Evolutionary conservation across 2,797 vertebrate species (phyloP), one percentile per base, ranked within the genome.

Genomic region (Pitangus sulphuratus): DNA sequence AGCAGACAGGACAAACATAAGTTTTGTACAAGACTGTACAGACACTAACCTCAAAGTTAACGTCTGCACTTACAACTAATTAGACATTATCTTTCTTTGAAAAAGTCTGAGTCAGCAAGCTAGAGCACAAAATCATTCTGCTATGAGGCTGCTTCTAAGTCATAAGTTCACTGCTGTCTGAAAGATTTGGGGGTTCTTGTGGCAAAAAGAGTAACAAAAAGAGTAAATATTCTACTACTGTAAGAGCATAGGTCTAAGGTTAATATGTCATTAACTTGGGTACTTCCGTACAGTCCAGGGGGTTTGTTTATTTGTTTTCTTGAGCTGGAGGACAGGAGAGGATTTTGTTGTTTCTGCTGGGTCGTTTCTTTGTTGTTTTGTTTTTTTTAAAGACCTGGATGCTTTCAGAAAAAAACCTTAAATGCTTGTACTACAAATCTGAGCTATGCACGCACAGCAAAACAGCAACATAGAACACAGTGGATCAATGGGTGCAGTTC

Each of bases 331-430:
- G 7, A 16, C 28, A 30, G 5, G 17, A 84, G 2, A 81, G 16
- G 14, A 30, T 62, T 77, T 35, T 61, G 10, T 70, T 60, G 14
- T 17, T 47, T 31, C 15, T 51, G 9, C 5, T 82, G 7, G 1
- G 6, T 26, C 70, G 9, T 12, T 57, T 82, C 25, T 69, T 9
- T 6, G 5, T 4, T 39, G 4, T 4, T 39, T 39, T 5, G 37
- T 16, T 45, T 25, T 24, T 62, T 44, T 40, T 6, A 3, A 30
- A 61, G 15, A 31, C 2, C 0, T 2, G 0, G 11, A 3, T 2
- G 24, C 37, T 39, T 42, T 12, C 21, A 69, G 12, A 53, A 77
- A 79, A 26, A 20, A 53, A 60, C 2, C 6, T 64, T 14, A 44
- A 37, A 13, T 45, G 3, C 24, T 60, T 54, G 15, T 19, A 42